Base-by-base conservation (phyloP, 2,888 invertebrate genomes). In the Cremastinae sp. region DNA sequence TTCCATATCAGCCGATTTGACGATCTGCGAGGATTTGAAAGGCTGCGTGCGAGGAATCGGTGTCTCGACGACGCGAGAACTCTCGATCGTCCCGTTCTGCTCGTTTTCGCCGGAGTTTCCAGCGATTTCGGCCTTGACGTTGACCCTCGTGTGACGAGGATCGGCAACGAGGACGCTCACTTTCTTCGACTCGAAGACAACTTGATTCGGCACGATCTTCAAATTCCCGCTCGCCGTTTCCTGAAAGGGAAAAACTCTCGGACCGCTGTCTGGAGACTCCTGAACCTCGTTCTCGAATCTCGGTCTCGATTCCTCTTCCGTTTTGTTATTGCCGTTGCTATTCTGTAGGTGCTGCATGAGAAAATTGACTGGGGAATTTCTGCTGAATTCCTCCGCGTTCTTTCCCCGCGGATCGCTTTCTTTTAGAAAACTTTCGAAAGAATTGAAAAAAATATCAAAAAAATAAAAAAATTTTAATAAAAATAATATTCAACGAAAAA, bases 121-220 rank as follows among this genome's bases (percentile, higher is more conserved):
- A 47, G 80, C 83, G 35, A 85, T 78, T 49, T 89, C 86, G 4
- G 87, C 84, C 79, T 88, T 87, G 7, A 94, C 92, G 88, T 93
- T 92, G 8, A 94, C 92, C 87, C 93, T 92, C 5, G 94, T 93
- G 83, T 91, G 92, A 53, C 91, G 90, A 0, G 94, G 94, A 88
- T 94, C 93, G 4, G 94, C 94, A 22, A 94, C 91, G 41, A 94
- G 86, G 8, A 94, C 93, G 69, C 94, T 94, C 37, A 94, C 91
- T 80, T 93, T 93, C 74, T 93, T 92, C 1, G 93, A 93, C 86
- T 94, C 93, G 87, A 93, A 94, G 49, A 94, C 93, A 88, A 94
- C 94, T 91, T 94, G 94, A 88, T 94, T 93, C 1, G 94, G 93
- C 70, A 93, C 91, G 74, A 94, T 92, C 91, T 94, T 94, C 64